Evolutionary conservation across 2,888 invertebrate genomes (phyloP).

Genomic region (Monopis laevigella): DNA sequence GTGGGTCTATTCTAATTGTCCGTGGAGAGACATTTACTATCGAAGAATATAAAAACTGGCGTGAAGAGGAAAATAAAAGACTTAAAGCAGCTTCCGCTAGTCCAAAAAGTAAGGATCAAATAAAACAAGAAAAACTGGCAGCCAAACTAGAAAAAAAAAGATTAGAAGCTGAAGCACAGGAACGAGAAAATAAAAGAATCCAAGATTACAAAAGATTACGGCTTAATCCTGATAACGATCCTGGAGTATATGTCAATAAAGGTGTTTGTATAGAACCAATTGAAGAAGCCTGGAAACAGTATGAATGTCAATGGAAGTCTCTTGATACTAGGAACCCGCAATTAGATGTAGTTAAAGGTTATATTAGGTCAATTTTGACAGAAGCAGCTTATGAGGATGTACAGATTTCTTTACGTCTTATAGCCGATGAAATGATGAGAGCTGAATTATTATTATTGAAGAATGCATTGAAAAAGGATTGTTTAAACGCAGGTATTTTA

Average conservation of each 20-base stretch:
- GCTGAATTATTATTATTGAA: conserved; percentile 62
- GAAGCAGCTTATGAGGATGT: conserved; percentile 72
- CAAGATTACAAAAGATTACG: conserved; percentile 58
- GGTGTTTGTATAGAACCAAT: conserved; percentile 31
- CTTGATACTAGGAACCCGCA: conserved; percentile 50
- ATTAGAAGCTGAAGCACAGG: conserved; percentile 34
- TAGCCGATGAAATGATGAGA: conserved; percentile 76
- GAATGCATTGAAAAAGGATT: conserved; percentile 59
- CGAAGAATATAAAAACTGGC: conserved; percentile 64
- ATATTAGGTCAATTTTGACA: conserved; percentile 72
- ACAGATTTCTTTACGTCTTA: conserved; percentile 71
- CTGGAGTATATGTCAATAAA: conserved; percentile 41
- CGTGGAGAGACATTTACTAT: conserved; percentile 69
- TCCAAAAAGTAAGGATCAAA: conserved; percentile 48
- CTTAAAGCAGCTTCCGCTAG: conserved; percentile 39
- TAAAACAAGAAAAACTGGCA: conserved; percentile 48
- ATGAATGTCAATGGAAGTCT: conserved; percentile 43
- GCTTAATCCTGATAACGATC: conserved; percentile 47
- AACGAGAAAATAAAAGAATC: conserved; percentile 40
- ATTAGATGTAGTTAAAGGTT: conserved; percentile 68
- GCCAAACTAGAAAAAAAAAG: conserved; percentile 49
- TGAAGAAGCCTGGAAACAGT: conserved; percentile 32
- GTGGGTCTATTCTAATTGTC: conserved; percentile 71
- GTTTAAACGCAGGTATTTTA: conserved; percentile 23
- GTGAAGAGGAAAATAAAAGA: conserved; percentile 35